phyloP scores from a whole-genome alignment of 2,113 vertebrate genomes.

The Hiodon alosoides region DNA sequence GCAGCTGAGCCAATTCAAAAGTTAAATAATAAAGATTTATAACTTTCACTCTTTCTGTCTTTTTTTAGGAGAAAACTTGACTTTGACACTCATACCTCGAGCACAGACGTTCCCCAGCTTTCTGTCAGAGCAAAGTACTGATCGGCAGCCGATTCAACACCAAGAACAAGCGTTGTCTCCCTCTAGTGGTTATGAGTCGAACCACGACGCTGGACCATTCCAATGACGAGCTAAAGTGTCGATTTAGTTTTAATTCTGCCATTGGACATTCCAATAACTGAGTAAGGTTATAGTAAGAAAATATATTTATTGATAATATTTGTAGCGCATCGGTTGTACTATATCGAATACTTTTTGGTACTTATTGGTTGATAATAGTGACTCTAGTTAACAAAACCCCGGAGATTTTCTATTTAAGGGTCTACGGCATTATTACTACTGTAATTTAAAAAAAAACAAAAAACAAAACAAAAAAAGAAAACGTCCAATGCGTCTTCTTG shows the following conservation, averaged over 20 bases:
- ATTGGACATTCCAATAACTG: conserved; percentile 55
- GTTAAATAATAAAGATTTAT: background rate
- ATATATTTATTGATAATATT: conserved; percentile 43
- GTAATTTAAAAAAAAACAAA: background rate
- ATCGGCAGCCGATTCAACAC: conserved; percentile 45
- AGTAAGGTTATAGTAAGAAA: conserved; percentile 54
- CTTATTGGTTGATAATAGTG: conserved; percentile 41
- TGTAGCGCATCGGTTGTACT: conserved; percentile 44
- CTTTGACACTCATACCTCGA: conserved; percentile 78
- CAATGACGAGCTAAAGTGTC: conserved; percentile 70
- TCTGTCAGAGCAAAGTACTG: conserved; percentile 68
- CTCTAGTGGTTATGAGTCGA: conserved; percentile 77
- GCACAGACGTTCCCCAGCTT: conserved; percentile 95
- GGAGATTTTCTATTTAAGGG: conserved; percentile 31
- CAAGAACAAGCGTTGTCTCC: conserved; percentile 73
- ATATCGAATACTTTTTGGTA: conserved; percentile 36
- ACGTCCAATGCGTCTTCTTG: background rate
- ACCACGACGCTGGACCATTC: conserved; percentile 74
- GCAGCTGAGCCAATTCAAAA: background rate
- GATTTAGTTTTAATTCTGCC: conserved; percentile 42
- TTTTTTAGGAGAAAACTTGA: conserved; percentile 66
- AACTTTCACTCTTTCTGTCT: background rate
- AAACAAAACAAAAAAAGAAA: too few species aligned
- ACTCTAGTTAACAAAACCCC: conserved; percentile 44
- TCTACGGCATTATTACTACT: too few species aligned